These are phyloP conservation scores for Pelochelys cantorii DNA, from an alignment of 2,797 vertebrate genomes.

Conservation along the genomic window DNA sequence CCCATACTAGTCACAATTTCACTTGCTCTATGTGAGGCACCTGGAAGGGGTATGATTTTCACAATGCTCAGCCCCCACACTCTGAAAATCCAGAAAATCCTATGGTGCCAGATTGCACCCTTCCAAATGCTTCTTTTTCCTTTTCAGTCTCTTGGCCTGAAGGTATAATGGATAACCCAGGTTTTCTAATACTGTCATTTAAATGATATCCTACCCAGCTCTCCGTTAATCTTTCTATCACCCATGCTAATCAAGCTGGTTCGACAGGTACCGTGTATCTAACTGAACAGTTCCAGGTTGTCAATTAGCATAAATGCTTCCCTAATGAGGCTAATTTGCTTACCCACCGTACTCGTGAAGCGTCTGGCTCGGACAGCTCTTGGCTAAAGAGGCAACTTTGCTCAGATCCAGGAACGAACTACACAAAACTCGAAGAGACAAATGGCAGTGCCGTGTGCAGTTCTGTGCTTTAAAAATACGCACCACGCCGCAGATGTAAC, in stretches of 20 bases:
- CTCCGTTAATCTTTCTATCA: neutral
- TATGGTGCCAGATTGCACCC: neutral
- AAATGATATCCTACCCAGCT: neutral
- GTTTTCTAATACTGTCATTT: accelerated
- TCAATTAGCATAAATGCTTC: neutral
- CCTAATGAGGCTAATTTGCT: neutral
- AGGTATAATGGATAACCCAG: accelerated
- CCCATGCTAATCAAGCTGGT: neutral
- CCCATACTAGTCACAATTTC: too few species aligned
- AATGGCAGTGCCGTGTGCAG: accelerated
- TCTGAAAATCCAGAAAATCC: neutral
- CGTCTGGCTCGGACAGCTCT: neutral
- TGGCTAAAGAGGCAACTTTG: neutral
- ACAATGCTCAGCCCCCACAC: neutral
- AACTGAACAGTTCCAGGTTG: neutral
- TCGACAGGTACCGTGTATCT: neutral
- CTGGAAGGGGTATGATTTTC: neutral
- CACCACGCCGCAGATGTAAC: neutral
- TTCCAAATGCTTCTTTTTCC: neutral
- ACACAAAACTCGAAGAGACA: neutral
- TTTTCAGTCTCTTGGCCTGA: neutral
- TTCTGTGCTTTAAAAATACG: neutral
- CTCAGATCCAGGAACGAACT: slow-evolving; percentile 19
- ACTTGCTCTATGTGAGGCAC: neutral
- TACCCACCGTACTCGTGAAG: neutral